Percentiles rank a stretch among this genome's conserved stretches.
phyloP scores from a whole-genome alignment of 2,888 invertebrate genomes.

The Peribatodes rhomboidaria region DNA sequence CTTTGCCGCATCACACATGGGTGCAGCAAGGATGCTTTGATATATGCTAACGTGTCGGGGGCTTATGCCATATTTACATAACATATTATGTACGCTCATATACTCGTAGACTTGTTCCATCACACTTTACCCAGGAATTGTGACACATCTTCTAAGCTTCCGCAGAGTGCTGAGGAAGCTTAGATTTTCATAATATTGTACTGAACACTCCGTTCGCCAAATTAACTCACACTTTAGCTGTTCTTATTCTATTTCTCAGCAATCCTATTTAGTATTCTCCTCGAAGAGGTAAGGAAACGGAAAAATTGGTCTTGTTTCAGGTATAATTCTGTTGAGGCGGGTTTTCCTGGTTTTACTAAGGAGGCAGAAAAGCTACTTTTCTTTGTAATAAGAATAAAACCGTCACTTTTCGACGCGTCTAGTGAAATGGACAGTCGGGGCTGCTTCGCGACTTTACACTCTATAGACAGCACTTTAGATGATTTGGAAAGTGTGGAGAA shows the following conservation, averaged over 20 bases:
- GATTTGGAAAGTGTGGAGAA: not conserved
- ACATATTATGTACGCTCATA: no score
- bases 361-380: constrained; percentile 21
- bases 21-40: no score
- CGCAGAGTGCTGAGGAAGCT: no score
- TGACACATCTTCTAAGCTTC: no score
- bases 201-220: not conserved
- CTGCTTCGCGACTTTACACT: constrained; percentile 12
- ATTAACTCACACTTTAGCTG: not conserved
- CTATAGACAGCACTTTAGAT: constrained; percentile 8
- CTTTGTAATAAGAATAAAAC: constrained; percentile 14
- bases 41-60: no score
- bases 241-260: constrained; percentile 29
- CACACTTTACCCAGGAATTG: no score
- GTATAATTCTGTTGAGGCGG: constrained; percentile 30
- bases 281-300: constrained; percentile 30
- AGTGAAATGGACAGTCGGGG: constrained; percentile 7
- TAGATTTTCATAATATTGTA: no score
- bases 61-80: no score
- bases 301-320: constrained; percentile 36
- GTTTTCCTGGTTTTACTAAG: constrained; percentile 27
- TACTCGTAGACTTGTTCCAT: no score
- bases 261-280: constrained; percentile 37
- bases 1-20: no score
- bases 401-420: constrained; percentile 4